These are phyloP conservation scores for Endomychus coccineus DNA, from an alignment of 2,888 invertebrate species.

Conservation along the genomic window DNA sequence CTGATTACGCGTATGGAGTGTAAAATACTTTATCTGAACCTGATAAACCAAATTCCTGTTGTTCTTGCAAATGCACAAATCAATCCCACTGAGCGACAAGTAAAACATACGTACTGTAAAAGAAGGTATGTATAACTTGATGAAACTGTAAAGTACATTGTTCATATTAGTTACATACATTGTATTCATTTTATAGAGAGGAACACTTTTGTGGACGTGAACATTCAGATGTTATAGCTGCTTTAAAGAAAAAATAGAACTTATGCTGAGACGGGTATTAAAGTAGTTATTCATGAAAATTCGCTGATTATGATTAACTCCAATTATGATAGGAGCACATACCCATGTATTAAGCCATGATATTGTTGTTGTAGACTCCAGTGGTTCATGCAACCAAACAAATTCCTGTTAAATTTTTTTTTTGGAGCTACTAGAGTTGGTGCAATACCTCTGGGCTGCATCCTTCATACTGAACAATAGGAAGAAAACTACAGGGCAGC, in stretches of 20 bases:
- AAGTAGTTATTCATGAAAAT: slow-evolving; percentile 12
- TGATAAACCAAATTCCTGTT: slow-evolving; percentile 2
- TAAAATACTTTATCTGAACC: no score
- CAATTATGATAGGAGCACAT: slow-evolving; percentile 13
- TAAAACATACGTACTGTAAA: slow-evolving; percentile 14
- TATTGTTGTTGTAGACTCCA: slow-evolving; percentile 16
- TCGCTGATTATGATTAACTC: slow-evolving; percentile 14
- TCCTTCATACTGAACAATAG: slow-evolving; percentile 14
- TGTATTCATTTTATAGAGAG: slow-evolving; percentile 1
- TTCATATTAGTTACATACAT: no score
- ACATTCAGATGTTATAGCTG: slow-evolving; percentile 3
- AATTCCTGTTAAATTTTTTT: slow-evolving; percentile 9
- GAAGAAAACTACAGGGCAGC: slow-evolving; percentile 11
- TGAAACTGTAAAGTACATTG: no score
- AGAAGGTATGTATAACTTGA: slow-evolving; percentile 6
- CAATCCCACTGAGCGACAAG: slow-evolving; percentile 13
- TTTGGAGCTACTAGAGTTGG: slow-evolving; percentile 12
- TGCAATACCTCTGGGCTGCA: slow-evolving; percentile 13
- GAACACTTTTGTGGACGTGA: slow-evolving; percentile 2
- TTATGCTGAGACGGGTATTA: slow-evolving; percentile 1
- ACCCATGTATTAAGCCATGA: slow-evolving; percentile 9
- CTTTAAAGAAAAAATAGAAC: slow-evolving; percentile 1
- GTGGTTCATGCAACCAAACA: slow-evolving; percentile 15
- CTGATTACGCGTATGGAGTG: no score
- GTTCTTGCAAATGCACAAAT: slow-evolving; percentile 13